phyloP scores from a whole-genome alignment of 64 coral and sea anemone species.

The Trachythela sp. region DNA sequence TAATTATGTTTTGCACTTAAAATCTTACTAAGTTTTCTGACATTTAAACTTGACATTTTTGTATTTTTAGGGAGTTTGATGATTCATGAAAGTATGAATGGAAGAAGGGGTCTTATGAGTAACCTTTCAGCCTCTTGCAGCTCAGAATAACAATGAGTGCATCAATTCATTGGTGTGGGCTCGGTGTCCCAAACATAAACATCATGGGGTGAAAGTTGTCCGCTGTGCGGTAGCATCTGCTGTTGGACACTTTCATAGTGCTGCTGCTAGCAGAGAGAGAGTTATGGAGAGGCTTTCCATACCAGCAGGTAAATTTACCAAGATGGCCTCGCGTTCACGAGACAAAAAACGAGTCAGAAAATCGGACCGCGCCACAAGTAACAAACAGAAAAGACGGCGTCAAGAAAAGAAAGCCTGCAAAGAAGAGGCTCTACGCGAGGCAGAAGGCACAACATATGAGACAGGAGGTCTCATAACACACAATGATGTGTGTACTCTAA shows the following conservation, averaged over 20 bases:
- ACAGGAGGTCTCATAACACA: background rate
- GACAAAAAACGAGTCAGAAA: constrained; percentile 33
- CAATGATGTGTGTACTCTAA: background rate
- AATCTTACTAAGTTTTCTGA: too few species aligned
- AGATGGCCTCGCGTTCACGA: background rate
- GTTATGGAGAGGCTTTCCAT: background rate
- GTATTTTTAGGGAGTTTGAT: too few species aligned
- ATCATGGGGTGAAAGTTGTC: background rate
- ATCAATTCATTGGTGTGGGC: too few species aligned
- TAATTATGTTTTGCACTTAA: too few species aligned
- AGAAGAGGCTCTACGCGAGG: constrained; percentile 34
- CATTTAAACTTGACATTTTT: too few species aligned
- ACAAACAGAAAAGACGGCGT: constrained; percentile 19
- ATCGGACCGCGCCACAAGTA: background rate
- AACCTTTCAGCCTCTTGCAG: background rate
- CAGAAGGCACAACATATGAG: constrained; percentile 37
- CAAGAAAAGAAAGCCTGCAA: background rate
- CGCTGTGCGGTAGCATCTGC: background rate
- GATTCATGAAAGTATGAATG: too few species aligned
- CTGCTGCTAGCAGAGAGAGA: background rate
- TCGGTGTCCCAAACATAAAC: too few species aligned
- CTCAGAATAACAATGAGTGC: too few species aligned
- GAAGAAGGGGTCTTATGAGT: background rate
- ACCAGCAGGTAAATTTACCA: constrained; percentile 8
- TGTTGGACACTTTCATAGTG: background rate